Evolutionary conservation across 2,113 vertebrate species (phyloP), one percentile per base, ranked within the genome.

Genomic region (Henicopernis longicauda): DNA sequence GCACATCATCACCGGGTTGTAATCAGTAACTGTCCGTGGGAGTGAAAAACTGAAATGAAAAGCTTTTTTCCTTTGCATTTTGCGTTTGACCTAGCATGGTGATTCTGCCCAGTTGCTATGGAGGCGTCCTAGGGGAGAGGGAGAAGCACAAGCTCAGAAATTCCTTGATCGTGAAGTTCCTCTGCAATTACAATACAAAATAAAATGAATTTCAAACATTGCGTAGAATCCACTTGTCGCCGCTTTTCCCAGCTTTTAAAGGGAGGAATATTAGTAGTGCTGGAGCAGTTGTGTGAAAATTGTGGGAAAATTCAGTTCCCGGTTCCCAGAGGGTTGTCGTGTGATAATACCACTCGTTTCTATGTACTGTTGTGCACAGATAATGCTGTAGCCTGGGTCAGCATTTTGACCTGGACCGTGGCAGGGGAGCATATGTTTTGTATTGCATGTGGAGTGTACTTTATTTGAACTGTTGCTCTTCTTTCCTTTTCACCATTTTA

Each of bases 381-480:
- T 32, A 16, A 13, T 3, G 54, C 71, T 31, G 19, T 13, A 36
- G 36, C 55, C 66, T 8, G n/a, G 61, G 49, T 45, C 49, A 77
- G 85, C 17, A 11, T 23, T 36, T 34, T 17, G 40, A 66, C 58
- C 13, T 1, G 26, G 19, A 17, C 17, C 4, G 21, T 13, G 25
- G 9, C 52, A 45, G 57, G 27, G 73, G 27, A 67, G 57, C 13
- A 1, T 3, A 1, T 7, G 9, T 50, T 62, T 8, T 31, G 27
- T 17, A 9, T 5, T 36, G 50, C 44, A 59, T 1, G 15, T 5
- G 0, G 10, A 55, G 10, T 5, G 22, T 42, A 11, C 32, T 27
- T 26, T 26, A 20, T 54, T 57, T 62, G 5, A 27, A 69, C 34
- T 55, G 65, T 2, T 67, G 47, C 36, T 91, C 22, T 79, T 81